Percentiles rank a stretch among this genome's conserved stretches.
Conservation (phyloP, 1,140 invertebrate species). For the Melitaea cinxia region DNA sequence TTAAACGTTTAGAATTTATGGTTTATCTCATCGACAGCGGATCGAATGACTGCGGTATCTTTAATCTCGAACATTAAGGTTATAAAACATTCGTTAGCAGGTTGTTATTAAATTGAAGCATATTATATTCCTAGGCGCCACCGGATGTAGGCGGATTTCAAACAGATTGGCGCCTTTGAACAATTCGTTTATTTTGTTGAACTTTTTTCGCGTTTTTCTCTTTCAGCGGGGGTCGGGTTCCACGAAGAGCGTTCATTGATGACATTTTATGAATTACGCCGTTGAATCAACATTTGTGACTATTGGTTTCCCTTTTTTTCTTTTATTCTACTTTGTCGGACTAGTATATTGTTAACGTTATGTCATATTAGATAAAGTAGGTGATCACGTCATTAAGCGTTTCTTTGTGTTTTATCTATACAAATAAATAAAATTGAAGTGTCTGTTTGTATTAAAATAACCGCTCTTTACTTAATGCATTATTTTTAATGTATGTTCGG, state of each 20-base stretch:
- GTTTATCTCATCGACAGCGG: constrained; percentile 22
- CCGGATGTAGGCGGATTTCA: constrained; percentile 51
- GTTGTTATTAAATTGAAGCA: constrained; percentile 43
- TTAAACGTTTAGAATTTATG: constrained; percentile 33
- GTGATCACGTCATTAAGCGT: too few relatives aligned
- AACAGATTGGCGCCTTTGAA: constrained; percentile 24
- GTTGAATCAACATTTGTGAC: constrained; percentile 17
- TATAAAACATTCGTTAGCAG: constrained; percentile 57
- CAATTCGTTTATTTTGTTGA: constrained; percentile 16
- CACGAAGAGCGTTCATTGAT: constrained; percentile 33
- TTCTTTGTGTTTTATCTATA: too few relatives aligned
- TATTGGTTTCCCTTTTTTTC: not conserved
- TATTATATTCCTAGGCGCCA: constrained; percentile 50
- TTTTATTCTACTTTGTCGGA: not conserved
- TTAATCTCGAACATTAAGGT: constrained; percentile 48
- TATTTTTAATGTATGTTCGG: too few relatives aligned
- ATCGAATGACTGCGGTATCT: constrained; percentile 37
- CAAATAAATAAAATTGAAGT: too few relatives aligned
- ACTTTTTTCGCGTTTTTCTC: constrained; percentile 30
- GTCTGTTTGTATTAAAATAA: too few relatives aligned
- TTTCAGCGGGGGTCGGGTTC: constrained; percentile 29
- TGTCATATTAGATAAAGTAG: too few relatives aligned
- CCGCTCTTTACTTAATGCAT: too few relatives aligned
- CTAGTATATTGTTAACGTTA: too few relatives aligned
- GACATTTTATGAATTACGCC: constrained; percentile 22